A percentile compares a stretch with the other conserved stretches of the same genome.
These are phyloP conservation scores for Fistularia commersonii DNA, from an alignment of 2,797 vertebrate genomes.

Conservation along the genomic window DNA sequence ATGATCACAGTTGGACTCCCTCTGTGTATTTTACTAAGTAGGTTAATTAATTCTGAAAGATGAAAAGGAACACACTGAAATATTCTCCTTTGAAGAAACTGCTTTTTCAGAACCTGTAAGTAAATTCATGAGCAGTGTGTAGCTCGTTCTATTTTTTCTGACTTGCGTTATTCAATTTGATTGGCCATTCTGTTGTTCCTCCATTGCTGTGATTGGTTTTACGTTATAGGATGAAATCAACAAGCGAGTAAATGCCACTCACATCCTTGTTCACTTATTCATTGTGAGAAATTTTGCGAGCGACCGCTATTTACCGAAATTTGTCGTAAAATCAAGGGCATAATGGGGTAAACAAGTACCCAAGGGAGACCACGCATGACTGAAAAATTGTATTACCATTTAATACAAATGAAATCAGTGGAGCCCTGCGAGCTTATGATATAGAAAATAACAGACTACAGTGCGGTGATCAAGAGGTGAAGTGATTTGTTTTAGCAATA, in stretches of 20 bases:
- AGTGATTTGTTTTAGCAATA: slow-evolving; percentile 40
- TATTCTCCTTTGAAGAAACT: no score
- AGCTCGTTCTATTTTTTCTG: no score
- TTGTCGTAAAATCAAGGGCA: slow-evolving; percentile 51
- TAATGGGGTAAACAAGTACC: slow-evolving; percentile 59
- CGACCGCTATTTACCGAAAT: slow-evolving; percentile 57
- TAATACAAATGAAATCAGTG: slow-evolving; percentile 69
- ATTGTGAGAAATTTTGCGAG: slow-evolving; percentile 41
- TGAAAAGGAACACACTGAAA: no score
- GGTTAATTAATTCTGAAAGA: no score
- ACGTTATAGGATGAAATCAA: slow-evolving; percentile 17
- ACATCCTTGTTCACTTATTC: slow-evolving; percentile 26
- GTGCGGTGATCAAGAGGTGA: slow-evolving; percentile 57
- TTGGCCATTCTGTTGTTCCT: no score
- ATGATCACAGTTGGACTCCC: no score
- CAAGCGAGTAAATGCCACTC: background rate
- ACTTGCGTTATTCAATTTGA: no score
- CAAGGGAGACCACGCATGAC: slow-evolving; percentile 47
- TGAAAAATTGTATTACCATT: slow-evolving; percentile 65
- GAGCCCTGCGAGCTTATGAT: slow-evolving; percentile 48
- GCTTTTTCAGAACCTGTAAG: no score
- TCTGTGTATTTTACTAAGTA: no score
- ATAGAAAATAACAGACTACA: slow-evolving; percentile 35
- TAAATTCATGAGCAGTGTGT: no score
- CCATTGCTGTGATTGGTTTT: no score